Conservation (phyloP, 2,888 invertebrate genomes). For the Cerastis leucographa region DNA sequence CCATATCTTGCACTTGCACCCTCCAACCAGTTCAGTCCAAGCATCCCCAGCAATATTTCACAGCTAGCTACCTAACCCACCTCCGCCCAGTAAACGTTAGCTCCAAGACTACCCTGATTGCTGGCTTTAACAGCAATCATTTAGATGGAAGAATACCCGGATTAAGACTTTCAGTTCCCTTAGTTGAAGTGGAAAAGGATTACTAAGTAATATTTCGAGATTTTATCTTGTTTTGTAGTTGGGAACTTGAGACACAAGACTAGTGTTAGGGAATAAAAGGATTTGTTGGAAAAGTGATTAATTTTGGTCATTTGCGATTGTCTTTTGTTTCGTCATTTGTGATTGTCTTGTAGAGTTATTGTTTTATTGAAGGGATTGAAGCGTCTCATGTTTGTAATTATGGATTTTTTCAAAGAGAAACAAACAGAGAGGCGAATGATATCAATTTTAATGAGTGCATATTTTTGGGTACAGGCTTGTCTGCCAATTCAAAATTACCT, state of each 20-base stretch:
- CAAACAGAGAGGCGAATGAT: background rate
- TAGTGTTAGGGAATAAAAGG: constrained; percentile 1
- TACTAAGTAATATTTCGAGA: constrained; percentile 40
- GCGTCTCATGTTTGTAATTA: background rate
- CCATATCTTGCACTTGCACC: constrained; percentile 58
- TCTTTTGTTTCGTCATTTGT: background rate
- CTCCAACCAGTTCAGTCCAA: constrained; percentile 46
- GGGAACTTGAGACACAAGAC: constrained; percentile 7
- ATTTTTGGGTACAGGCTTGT: too few relatives aligned
- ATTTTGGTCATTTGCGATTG: constrained; percentile 9
- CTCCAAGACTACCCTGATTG: constrained; percentile 73
- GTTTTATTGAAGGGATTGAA: background rate
- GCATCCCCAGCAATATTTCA: constrained; percentile 74
- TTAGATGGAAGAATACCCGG: constrained; percentile 76
- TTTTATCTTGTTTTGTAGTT: constrained; percentile 26
- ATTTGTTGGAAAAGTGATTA: constrained; percentile 29
- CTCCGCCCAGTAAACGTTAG: constrained; percentile 66
- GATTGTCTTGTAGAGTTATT: background rate
- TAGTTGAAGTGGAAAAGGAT: constrained; percentile 48
- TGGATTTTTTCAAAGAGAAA: background rate
- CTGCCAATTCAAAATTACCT: too few relatives aligned
- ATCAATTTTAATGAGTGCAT: background rate
- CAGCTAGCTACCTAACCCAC: constrained; percentile 60
- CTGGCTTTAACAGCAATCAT: constrained; percentile 78
- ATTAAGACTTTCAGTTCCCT: constrained; percentile 69